Evolutionary conservation across 2,797 vertebrate genomes (phyloP).

Genomic region (Oreonectes daqikongensis): DNA sequence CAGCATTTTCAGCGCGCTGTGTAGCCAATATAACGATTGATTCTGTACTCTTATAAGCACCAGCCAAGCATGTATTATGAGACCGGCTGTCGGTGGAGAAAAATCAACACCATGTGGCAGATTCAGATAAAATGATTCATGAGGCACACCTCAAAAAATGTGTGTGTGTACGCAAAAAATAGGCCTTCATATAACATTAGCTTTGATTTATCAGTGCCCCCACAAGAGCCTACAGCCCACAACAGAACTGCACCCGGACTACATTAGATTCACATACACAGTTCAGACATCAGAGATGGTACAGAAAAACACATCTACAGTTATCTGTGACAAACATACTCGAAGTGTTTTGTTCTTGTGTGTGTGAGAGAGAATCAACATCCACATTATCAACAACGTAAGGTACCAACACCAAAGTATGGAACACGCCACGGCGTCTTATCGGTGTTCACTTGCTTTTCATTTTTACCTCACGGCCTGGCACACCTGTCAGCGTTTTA

Average conservation of each 20-base stretch:
- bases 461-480: slow-evolving; percentile 73
- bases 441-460: slow-evolving; percentile 75
- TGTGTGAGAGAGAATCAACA: slow-evolving; percentile 38
- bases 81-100: slow-evolving; percentile 49
- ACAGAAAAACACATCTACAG: slow-evolving; percentile 34
- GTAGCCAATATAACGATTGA: slow-evolving; percentile 54
- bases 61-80: slow-evolving; percentile 47
- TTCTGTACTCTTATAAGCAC: slow-evolving; percentile 51
- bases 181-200: slow-evolving; percentile 41
- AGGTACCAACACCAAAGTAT: slow-evolving; percentile 61
- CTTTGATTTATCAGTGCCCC: slow-evolving; percentile 52
- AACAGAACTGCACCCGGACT: slow-evolving; percentile 47
- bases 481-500: slow-evolving; percentile 86
- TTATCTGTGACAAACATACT: slow-evolving; percentile 41
- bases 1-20: slow-evolving; percentile 19
- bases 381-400: slow-evolving; percentile 67
- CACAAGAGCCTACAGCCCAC: slow-evolving; percentile 35
- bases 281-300: slow-evolving; percentile 39
- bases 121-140: slow-evolving; percentile 54
- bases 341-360: slow-evolving; percentile 8
- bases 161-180: slow-evolving; percentile 16
- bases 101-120: slow-evolving; percentile 59
- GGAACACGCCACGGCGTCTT: slow-evolving; percentile 69
- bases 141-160: slow-evolving; percentile 13
- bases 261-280: slow-evolving; percentile 37